Percentiles rank a stretch among this genome's conserved stretches.
Evolutionary conservation across 2,797 vertebrate species (phyloP).

Genomic region (Calcarius lapponicus): DNA sequence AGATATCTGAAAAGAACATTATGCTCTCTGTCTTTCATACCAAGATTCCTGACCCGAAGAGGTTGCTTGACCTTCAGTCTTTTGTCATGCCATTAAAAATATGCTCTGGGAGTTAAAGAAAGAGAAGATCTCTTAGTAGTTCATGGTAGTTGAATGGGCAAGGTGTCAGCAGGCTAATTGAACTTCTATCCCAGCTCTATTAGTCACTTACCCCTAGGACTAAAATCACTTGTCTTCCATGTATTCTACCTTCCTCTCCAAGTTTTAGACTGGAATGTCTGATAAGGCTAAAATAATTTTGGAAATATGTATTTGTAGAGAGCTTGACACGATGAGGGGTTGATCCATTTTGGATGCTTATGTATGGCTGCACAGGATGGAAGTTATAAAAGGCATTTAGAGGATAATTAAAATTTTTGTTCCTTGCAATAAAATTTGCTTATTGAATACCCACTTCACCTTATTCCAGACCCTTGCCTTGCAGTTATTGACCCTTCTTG

Average conservation of each 20-base stretch:
- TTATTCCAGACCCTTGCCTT: neutral
- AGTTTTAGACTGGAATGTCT: neutral
- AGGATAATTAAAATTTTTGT: neutral
- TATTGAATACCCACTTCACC: neutral
- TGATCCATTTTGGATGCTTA: neutral
- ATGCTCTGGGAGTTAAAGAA: neutral
- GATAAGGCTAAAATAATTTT: neutral
- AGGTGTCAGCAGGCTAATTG: neutral
- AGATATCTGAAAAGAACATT: neutral
- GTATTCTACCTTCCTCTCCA: neutral
- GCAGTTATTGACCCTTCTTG: neutral
- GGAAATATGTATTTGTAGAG: neutral
- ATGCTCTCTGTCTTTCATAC: neutral
- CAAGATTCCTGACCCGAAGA: neutral
- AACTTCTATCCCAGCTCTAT: neutral
- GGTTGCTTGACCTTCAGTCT: neutral
- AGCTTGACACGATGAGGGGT: fast-evolving
- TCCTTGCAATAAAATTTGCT: neutral
- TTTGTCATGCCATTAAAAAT: neutral
- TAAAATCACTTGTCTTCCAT: neutral
- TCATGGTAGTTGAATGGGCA: neutral
- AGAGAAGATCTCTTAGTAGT: neutral
- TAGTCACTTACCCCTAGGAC: neutral
- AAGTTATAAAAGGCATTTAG: neutral
- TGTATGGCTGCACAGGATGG: neutral